Evolutionary conservation across 2,797 vertebrate species (phyloP).

Genomic region (Delichon dasypus): DNA sequence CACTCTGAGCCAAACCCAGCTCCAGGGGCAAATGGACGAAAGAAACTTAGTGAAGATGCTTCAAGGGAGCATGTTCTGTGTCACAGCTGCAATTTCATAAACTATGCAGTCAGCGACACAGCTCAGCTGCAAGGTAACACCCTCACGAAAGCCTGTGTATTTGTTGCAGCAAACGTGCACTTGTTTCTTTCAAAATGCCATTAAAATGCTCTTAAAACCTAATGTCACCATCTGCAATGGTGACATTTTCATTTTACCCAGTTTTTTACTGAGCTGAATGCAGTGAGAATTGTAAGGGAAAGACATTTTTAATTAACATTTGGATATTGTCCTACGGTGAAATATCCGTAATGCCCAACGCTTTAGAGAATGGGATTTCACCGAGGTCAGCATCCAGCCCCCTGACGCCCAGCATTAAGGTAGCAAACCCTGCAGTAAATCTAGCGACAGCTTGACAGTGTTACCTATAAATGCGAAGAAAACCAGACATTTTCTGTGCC

Average conservation of each 20-base stretch:
- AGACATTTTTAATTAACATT: neutral
- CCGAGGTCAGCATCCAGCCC: neutral
- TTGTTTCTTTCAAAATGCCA: neutral
- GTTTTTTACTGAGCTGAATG: neutral
- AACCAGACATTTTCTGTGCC: neutral
- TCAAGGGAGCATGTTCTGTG: neutral
- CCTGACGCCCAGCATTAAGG: neutral
- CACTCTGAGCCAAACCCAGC: neutral
- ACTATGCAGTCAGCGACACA: neutral
- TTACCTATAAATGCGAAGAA: neutral
- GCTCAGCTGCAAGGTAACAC: neutral
- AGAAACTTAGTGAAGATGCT: neutral
- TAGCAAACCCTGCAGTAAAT: neutral
- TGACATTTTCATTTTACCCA: neutral
- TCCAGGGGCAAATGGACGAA: neutral
- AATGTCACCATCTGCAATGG: neutral
- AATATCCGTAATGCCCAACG: neutral
- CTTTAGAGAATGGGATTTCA: neutral
- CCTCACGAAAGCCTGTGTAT: neutral
- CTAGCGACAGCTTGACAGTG: neutral
- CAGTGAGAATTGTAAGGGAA: neutral
- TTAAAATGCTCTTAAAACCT: neutral
- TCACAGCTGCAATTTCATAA: fast-evolving
- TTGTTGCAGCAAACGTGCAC: neutral
- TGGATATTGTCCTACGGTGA: neutral